A percentile compares a stretch with the other conserved stretches of the same genome.
These are phyloP conservation scores for Melinaea marsaeus DNA, from an alignment of 2,888 invertebrate genomes.

Conservation along the genomic window DNA sequence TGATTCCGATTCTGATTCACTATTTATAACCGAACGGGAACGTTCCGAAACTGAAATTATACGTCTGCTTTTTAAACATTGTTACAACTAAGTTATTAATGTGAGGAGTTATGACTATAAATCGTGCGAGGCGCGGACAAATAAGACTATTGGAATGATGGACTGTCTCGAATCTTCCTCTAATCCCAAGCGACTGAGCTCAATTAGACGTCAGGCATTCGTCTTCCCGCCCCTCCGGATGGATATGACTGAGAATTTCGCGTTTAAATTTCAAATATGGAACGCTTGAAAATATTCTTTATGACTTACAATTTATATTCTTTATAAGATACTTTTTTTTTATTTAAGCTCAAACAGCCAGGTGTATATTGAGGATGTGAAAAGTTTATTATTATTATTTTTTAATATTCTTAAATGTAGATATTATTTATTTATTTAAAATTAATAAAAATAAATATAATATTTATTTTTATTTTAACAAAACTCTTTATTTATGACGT, in stretches of 20 bases:
- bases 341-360: background rate
- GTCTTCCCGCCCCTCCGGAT: conserved; percentile 50
- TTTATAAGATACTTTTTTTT: background rate
- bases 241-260: conserved; percentile 47
- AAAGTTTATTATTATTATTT: too few species aligned
- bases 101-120: conserved; percentile 26
- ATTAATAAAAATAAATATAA: too few species aligned
- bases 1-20: conserved; percentile 28
- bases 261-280: conserved; percentile 36
- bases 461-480: background rate
- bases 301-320: conserved; percentile 19
- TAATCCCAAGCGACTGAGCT: conserved; percentile 64
- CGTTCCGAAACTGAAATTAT: conserved; percentile 13
- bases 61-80: too few species aligned
- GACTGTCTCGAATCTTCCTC: conserved; percentile 41
- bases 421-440: background rate
- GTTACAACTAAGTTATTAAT: conserved; percentile 18
- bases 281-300: conserved; percentile 19
- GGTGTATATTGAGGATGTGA: too few species aligned
- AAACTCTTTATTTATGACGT: background rate
- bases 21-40: conserved; percentile 29
- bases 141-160: conserved; percentile 59
- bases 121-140: conserved; percentile 59
- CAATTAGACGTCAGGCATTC: conserved; percentile 73
- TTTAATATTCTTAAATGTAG: background rate